phyloP scores from a whole-genome alignment of 2,888 invertebrate species.

The Idaea aversata region DNA sequence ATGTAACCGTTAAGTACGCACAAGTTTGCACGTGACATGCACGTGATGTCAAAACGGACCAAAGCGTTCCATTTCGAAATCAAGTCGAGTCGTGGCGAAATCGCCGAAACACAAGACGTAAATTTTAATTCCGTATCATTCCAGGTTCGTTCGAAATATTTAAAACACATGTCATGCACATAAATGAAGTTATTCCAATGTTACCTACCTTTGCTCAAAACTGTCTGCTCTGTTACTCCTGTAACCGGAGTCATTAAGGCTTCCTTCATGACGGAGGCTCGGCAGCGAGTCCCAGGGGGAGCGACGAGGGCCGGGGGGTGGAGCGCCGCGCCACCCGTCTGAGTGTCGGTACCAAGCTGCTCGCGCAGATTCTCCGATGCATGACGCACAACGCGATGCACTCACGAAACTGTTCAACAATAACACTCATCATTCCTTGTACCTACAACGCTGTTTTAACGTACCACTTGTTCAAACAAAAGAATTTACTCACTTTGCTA shows the following conservation, averaged over 20 bases:
- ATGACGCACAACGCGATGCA: constrained; percentile 88
- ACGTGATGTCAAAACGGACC: too few species aligned
- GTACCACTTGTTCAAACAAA: constrained; percentile 8
- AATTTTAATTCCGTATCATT: too few species aligned
- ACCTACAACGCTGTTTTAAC: not conserved
- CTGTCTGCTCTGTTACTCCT: constrained; percentile 92
- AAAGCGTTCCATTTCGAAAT: too few species aligned
- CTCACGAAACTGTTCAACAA: constrained; percentile 70
- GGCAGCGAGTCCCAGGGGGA: constrained; percentile 94
- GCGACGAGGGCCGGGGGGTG: constrained; percentile 83
- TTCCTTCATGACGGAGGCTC: constrained; percentile 90
- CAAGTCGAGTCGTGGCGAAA: too few species aligned
- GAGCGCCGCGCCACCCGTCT: constrained; percentile 88
- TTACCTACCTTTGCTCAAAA: constrained; percentile 86
- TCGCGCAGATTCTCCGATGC: constrained; percentile 93
- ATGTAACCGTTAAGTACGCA: not conserved
- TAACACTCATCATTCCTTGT: not conserved
- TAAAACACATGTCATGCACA: not conserved
- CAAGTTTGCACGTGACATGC: too few species aligned
- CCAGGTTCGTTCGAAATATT: too few species aligned
- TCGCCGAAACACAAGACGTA: too few species aligned
- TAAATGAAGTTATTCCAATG: constrained; percentile 1
- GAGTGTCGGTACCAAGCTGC: constrained; percentile 95
- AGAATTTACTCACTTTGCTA: not conserved
- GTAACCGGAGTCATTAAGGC: constrained; percentile 92